These are phyloP conservation scores for Chorisops tibialis DNA, from an alignment of 2,888 invertebrate species.

Conservation along the genomic window DNA sequence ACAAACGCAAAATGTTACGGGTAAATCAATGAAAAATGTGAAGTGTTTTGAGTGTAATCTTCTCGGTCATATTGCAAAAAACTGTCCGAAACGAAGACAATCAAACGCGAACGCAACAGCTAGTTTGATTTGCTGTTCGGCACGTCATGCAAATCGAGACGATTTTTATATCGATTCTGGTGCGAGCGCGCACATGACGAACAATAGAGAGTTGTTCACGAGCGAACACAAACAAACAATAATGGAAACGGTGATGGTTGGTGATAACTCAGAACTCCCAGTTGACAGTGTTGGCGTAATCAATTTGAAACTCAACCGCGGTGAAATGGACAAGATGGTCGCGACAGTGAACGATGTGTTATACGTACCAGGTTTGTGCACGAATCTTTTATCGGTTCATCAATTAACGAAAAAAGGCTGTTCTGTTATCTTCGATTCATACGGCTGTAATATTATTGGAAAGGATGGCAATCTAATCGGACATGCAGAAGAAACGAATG, in stretches of 20 bases:
- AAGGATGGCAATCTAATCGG: constrained; percentile 1
- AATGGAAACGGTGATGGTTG: neutral
- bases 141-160: too few species aligned
- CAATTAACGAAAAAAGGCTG: neutral
- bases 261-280: neutral
- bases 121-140: too few species aligned
- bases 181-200: constrained; percentile 11
- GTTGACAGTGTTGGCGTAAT: neutral
- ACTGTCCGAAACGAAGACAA: too few species aligned
- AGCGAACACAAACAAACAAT: neutral
- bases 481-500: constrained; percentile 1
- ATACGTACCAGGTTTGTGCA: too few species aligned
- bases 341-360: neutral
- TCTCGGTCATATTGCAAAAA: too few species aligned
- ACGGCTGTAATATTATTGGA: constrained; percentile 1
- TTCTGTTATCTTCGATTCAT: neutral
- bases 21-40: too few species aligned
- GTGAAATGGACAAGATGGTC: neutral
- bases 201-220: constrained; percentile 8
- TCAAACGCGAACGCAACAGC: too few species aligned
- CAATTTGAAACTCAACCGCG: constrained; percentile 1
- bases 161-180: too few species aligned
- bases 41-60: too few species aligned
- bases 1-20: too few species aligned
- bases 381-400: neutral